Evolutionary conservation across 2,888 invertebrate species (phyloP).

Genomic region (Drepanosiphum platanoidis): DNA sequence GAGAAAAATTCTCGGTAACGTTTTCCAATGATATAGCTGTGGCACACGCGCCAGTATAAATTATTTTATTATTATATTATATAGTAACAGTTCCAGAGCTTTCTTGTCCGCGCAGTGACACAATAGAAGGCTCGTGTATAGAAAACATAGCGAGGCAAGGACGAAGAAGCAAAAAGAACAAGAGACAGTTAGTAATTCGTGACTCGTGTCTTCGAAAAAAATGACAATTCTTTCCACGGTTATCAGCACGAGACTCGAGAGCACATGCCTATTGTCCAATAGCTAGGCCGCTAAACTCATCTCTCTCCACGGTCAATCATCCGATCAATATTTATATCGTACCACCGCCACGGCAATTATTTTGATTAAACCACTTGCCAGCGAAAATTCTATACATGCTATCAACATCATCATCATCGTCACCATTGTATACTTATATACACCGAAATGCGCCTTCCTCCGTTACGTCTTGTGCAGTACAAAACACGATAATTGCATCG

Average conservation of each 20-base stretch:
- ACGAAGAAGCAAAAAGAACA: conserved; percentile 35
- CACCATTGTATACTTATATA: conserved; percentile 34
- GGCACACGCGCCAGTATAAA: conserved; percentile 10
- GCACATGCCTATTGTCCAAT: conserved; percentile 51
- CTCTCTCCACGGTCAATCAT: conserved; percentile 59
- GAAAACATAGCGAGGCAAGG: conserved; percentile 9
- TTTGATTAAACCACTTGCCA: conserved; percentile 53
- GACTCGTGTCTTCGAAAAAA: conserved; percentile 63
- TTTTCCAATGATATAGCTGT: background rate
- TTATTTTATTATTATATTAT: conserved; percentile 1
- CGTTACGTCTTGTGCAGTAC: background rate
- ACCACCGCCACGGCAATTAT: conserved; percentile 53
- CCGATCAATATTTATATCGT: conserved; percentile 55
- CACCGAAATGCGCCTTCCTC: conserved; percentile 25
- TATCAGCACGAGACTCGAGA: conserved; percentile 60
- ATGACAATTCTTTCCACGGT: conserved; percentile 63
- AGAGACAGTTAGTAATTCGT: conserved; percentile 53
- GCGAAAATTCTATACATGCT: conserved; percentile 45
- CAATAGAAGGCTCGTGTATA: conserved; percentile 37
- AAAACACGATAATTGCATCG: conserved; percentile 34
- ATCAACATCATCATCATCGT: conserved; percentile 24
- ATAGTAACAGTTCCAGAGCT: conserved; percentile 28
- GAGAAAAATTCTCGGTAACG: background rate
- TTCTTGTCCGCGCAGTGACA: conserved; percentile 40
- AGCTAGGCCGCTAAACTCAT: conserved; percentile 48